These are phyloP conservation scores for Dufourea novaeangliae DNA, from an alignment of 1,140 invertebrate species.

Conservation along the genomic window DNA sequence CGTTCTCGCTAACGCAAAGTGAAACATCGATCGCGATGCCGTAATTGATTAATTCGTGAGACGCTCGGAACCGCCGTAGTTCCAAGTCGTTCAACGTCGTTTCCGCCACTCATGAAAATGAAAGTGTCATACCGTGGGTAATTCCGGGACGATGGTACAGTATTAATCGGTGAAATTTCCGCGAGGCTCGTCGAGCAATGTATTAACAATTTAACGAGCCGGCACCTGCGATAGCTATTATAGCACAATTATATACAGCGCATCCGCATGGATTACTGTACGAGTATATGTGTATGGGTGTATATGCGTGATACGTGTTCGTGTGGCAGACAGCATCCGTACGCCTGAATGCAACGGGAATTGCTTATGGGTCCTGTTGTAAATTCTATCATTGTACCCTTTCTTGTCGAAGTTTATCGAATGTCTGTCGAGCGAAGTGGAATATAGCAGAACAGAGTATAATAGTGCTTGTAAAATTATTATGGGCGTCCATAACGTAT, in stretches of 20 bases:
- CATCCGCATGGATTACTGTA: not conserved
- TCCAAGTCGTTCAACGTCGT: not conserved
- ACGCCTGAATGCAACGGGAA: constrained; percentile 1
- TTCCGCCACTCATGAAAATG: constrained; percentile 6
- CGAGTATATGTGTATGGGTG: no score
- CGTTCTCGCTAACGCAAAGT: not conserved
- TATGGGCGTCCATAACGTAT: not conserved
- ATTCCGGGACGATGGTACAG: constrained; percentile 25
- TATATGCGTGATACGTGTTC: constrained; percentile 13
- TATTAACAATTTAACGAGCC: constrained; percentile 77
- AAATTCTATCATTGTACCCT: constrained; percentile 33
- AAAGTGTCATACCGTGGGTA: not conserved
- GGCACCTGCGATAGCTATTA: constrained; percentile 77
- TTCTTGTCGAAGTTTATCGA: constrained; percentile 32
- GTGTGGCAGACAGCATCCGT: constrained; percentile 30
- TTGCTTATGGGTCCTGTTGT: constrained; percentile 12
- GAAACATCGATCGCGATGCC: not conserved
- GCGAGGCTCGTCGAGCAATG: constrained; percentile 57
- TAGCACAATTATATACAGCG: constrained; percentile 74
- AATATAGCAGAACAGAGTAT: not conserved
- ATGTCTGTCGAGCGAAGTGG: not conserved
- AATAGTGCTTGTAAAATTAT: not conserved
- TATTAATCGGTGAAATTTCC: constrained; percentile 66
- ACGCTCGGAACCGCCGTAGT: not conserved
- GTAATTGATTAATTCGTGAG: constrained; percentile 5